Conservation (phyloP, 2,888 invertebrate species). For the Cosmorhoe ocellata region DNA sequence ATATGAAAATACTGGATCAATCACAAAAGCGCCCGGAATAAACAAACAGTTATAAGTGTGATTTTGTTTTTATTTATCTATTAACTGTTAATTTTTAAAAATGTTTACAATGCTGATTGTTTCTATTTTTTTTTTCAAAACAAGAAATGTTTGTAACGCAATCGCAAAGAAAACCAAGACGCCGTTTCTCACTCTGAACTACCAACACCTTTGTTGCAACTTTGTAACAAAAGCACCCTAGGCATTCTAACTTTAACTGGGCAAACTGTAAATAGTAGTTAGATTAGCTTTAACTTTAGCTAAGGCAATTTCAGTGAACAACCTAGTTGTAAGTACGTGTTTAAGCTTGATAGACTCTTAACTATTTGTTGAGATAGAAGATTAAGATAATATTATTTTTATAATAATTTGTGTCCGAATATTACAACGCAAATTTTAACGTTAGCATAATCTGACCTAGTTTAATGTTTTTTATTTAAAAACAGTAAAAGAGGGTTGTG, state of each 20-base stretch:
- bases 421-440: too few species aligned
- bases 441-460: too few species aligned
- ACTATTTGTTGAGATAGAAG: background rate
- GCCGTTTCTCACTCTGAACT: conserved; percentile 13
- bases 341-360: conserved; percentile 10
- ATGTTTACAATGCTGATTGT: background rate
- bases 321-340: conserved; percentile 19
- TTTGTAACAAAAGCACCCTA: conserved; percentile 23
- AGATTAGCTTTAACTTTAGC: conserved; percentile 30
- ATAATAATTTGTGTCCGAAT: too few species aligned
- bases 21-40: too few species aligned
- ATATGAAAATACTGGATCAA: too few species aligned
- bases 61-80: too few species aligned
- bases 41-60: too few species aligned
- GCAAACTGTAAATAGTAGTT: conserved; percentile 27
- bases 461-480: too few species aligned
- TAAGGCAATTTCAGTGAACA: conserved; percentile 23
- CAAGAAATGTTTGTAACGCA: conserved; percentile 6
- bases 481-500: background rate
- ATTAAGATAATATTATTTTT: too few species aligned
- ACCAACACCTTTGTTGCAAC: conserved; percentile 20
- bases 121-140: conserved; percentile 12
- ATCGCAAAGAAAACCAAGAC: conserved; percentile 18
- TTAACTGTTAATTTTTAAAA: background rate
- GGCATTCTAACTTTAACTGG: conserved; percentile 33